Base-by-base conservation (phyloP, 2,888 invertebrate genomes). In the Ormyrus thymus region DNA sequence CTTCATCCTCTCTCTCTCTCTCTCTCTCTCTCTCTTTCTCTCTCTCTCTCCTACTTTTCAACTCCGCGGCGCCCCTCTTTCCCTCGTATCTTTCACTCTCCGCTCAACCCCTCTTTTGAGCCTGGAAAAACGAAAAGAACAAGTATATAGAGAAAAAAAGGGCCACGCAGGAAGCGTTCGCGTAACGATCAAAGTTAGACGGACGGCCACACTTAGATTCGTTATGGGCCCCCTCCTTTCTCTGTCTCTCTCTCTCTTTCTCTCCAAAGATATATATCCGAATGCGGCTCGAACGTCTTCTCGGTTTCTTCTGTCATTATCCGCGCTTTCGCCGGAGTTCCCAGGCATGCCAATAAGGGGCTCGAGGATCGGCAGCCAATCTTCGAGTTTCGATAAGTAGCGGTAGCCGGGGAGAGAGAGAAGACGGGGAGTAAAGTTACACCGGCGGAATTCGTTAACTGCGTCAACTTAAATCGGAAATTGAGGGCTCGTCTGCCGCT, bases 391-490 rank as follows among this genome's bases (percentile, higher is more conserved):
- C 75, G 75, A 69, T 76, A 76, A 76, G 75, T 76, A 76, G 75
- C 75, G 45, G 53, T 13, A 46, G 58, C 7, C 8, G 50, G 13
- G 43, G 50, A 50, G 64, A 65, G 53, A 66, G 53, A 46, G 46
- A 29, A 46, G 68, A 45, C 56, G 43, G 51, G 61, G 73, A 56
- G 73, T 65, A 76, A 76, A 76, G 61, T 69, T 76, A 69, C 62
- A 62, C 29, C 68, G 61, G 15, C n/a, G 68, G 75, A 76, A 76
- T 76, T 76, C 75, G 69, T 76, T 76, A 76, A 76, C 68, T 76
- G 75, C 75, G 69, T 76, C 75, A 76, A 76, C 75, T 76, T 76
- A 76, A 76, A 68, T 68, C 75, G 75, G 68, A 76, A 76, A 76
- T 76, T 76, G 75, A 76, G 68, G 75, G 58, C 58, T 76, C 53